Conservation (phyloP, 1,140 invertebrate species). For the Phortica variegata region DNA sequence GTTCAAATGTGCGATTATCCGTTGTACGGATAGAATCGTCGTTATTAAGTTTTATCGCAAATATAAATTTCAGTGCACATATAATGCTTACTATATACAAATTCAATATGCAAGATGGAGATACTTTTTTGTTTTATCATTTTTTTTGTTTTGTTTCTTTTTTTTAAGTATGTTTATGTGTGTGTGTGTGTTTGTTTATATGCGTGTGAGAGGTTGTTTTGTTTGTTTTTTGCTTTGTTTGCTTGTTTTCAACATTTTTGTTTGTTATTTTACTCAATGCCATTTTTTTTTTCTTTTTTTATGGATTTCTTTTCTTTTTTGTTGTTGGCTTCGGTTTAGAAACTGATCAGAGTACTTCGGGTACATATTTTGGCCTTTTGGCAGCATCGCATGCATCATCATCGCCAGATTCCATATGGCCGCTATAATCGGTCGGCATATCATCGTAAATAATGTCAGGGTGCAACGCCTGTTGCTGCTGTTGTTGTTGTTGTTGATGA, state of each 20-base stretch:
- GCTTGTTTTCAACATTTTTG: conserved; percentile 4
- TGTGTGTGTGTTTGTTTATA: too few species aligned
- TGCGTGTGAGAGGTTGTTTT: too few species aligned
- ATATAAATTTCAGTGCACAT: too few species aligned
- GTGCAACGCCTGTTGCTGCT: conserved; percentile 34
- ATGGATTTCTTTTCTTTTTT: too few species aligned
- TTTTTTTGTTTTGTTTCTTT: conserved; percentile 22
- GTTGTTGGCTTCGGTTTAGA: conserved; percentile 33
- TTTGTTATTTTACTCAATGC: conserved; percentile 11
- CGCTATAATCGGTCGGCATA: conserved; percentile 51
- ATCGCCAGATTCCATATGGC: conserved; percentile 43
- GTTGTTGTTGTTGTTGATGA: conserved; percentile 36
- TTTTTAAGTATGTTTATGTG: conserved; percentile 20
- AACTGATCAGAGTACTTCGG: conserved; percentile 55
- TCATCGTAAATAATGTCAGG: conserved; percentile 53
- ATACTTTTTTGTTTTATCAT: conserved; percentile 31
- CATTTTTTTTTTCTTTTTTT: conserved; percentile 42
- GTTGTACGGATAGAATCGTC: too few species aligned
- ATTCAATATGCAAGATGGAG: conserved; percentile 55
- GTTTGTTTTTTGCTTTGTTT: conserved; percentile 8
- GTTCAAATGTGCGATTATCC: conserved; percentile 18
- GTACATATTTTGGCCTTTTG: conserved; percentile 50
- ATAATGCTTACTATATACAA: too few species aligned
- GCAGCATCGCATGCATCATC: conserved; percentile 41
- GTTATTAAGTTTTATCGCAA: too few species aligned